Conservation (phyloP, 2,113 vertebrate genomes). For the Corythaeola cristata region DNA sequence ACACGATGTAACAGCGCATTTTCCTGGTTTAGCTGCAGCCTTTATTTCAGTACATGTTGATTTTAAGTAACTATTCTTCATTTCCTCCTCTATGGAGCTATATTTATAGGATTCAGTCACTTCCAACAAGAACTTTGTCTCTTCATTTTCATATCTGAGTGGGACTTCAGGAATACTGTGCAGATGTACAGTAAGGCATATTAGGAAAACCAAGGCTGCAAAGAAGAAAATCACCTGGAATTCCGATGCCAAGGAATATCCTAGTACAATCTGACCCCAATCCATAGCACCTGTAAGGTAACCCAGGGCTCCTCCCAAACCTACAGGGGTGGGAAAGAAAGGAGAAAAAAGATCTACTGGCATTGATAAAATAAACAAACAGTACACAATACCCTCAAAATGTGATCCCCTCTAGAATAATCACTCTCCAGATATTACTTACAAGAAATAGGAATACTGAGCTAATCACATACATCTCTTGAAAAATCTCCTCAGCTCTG, state of each 20-base stretch:
- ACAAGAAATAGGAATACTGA: background rate
- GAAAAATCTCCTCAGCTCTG: background rate
- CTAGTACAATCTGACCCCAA: constrained; percentile 86
- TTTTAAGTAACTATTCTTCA: constrained; percentile 44
- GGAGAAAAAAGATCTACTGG: background rate
- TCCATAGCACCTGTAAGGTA: constrained; percentile 94
- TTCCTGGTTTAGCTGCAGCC: constrained; percentile 69
- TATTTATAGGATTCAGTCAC: constrained; percentile 70
- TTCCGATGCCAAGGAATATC: constrained; percentile 84
- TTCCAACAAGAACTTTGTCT: constrained; percentile 45
- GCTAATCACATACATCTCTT: background rate
- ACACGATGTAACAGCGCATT: constrained; percentile 44
- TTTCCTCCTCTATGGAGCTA: constrained; percentile 75
- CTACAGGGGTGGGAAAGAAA: constrained; percentile 63
- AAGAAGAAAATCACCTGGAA: constrained; percentile 98
- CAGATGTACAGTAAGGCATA: constrained; percentile 86
- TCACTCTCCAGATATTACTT: background rate
- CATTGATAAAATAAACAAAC: background rate
- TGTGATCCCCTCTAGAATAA: background rate
- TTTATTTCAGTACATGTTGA: constrained; percentile 54
- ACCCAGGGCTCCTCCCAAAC: constrained; percentile 91
- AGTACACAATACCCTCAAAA: background rate
- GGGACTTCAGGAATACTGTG: constrained; percentile 91
- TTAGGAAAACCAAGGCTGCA: constrained; percentile 81
- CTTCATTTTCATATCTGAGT: constrained; percentile 53